Evolutionary conservation across 2,797 vertebrate species (phyloP), one percentile per base, ranked within the genome.

Genomic region (Squalus acanthias): DNA sequence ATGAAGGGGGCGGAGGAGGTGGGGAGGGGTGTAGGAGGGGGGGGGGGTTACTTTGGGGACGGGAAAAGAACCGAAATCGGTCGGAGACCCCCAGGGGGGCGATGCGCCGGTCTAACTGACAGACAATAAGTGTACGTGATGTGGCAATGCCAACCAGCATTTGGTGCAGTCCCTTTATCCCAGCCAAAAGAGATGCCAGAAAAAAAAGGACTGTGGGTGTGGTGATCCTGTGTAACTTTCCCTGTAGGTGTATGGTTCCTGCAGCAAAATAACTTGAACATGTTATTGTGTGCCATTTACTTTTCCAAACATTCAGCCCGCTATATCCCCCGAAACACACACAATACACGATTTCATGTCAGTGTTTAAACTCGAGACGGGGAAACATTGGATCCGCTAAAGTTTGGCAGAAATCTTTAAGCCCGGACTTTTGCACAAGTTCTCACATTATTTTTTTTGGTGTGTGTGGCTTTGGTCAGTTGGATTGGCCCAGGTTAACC

Each of bases 21-120:
- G 39, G 26, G 33, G 53, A 57, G 53, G 53, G 53, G 53, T 57
- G 53, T 57, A 0, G 3, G 63, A 17, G 63, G 17, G 7, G 6
- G 33, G 5, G 20, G 60, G 50, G 50, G 13, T 13, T 39, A 6
- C 13, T n/a, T 5, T 17, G 17, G 39, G n/a, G 13, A 82, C 3
- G 15, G 79, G 6, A 8, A 2, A 5, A 33, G 85, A 57, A 29
- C 57, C 26, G 29, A 0, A 24, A 65, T 39, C 63, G 46, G 33
- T 69, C 29, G 82, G 85, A 29, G 10, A 96, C 85, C 95, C 91
- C 12, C 22, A 12, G 85, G 95, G 85, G 79, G 69, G 69, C 79
- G 22, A 91, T 50, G 46, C 95, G 96, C 96, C 72, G 96, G 26
- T 70, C 93, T 39, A 13, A 96, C 74, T 13, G 82, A 82, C 26